Evolutionary conservation across 92 coral and sea anemone genomes (phyloP), one percentile per base, ranked within the genome.

Genomic region (Umimayanthus kanabou): DNA sequence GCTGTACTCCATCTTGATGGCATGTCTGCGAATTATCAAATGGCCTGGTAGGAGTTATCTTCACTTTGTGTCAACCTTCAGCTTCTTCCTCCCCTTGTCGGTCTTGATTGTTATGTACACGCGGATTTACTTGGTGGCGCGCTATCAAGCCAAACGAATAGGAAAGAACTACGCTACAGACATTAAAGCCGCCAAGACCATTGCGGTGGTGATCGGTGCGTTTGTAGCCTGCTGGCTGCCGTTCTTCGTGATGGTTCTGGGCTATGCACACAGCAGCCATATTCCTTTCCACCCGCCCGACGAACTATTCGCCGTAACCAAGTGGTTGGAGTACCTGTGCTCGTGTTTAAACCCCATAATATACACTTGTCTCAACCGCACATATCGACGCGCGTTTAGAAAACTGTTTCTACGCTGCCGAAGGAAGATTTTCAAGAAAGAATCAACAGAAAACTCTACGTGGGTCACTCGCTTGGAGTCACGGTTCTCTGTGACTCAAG

Each of bases 111-210:
- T 89, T 57, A 97, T 97, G 99, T 97, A 97, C 88, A 73, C 94
- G 47, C 93, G 96, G 80, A 97, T 97, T 79, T 93, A 93, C 88
- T 88, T 95, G 42, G 98, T 97, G 47, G 99, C 99, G 13, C 94
- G 99, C 4, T 96, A 96, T 89, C 99, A 97, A 80, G 96, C 99
- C 57, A 91, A 95, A 16, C 90, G 97, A 57, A 91, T 97, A 15
- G 97, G 99, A n/a, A 92, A 96, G 88, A 94, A 97, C 81, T 96
- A 94, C 80, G 99, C 98, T 39, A 95, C 95, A 16, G 99, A 97
- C 82, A 91, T 97, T 71, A 97, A 97, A 88, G 99, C 99, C 14
- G 96, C 98, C 23, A 97, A 97, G 70, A 97, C 99, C 37, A 97
- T 97, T 26, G 99, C 98, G 5, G 98, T 97, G 4, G 99, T 97